Conservation (phyloP, 2,797 vertebrate species). For the Phataginus tetradactyla region DNA sequence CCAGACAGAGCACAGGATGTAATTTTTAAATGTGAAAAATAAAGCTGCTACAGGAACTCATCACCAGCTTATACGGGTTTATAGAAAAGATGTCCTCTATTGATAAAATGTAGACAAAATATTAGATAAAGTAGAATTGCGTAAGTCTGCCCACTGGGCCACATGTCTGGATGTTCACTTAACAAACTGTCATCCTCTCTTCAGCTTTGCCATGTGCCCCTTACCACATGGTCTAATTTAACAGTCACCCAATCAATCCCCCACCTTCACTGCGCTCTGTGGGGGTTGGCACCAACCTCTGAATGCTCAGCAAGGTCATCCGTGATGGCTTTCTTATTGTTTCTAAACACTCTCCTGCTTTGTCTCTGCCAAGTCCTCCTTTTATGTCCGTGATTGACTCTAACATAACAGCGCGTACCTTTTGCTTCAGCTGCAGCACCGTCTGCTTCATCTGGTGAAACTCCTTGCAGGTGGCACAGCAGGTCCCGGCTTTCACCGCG, state of each 20-base stretch:
- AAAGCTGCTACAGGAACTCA: not conserved
- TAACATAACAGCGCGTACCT: constrained; percentile 85
- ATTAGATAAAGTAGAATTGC: not conserved
- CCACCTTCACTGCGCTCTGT: too few species aligned
- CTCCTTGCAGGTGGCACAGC: constrained; percentile 96
- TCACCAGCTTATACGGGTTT: not conserved
- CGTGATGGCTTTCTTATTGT: not conserved
- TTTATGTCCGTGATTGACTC: fast-evolving
- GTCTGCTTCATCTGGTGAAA: constrained; percentile 96
- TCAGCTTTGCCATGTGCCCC: fast-evolving
- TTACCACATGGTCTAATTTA: not conserved
- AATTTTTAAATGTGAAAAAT: not conserved
- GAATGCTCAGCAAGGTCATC: fast-evolving
- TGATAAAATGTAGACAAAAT: not conserved
- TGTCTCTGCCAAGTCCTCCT: fast-evolving
- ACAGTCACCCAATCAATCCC: fast-evolving
- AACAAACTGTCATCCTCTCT: not conserved
- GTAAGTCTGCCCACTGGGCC: not conserved
- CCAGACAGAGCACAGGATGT: not conserved
- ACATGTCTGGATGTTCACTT: fast-evolving
- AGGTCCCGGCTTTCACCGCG: constrained; percentile 90
- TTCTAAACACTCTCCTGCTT: fast-evolving
- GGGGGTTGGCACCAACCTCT: not conserved
- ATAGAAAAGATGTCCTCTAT: not conserved
- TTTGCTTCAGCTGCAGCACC: constrained; percentile 96